These are phyloP conservation scores for Notarius lentiginosus DNA, from an alignment of 2,113 vertebrate species.

Conservation along the genomic window DNA sequence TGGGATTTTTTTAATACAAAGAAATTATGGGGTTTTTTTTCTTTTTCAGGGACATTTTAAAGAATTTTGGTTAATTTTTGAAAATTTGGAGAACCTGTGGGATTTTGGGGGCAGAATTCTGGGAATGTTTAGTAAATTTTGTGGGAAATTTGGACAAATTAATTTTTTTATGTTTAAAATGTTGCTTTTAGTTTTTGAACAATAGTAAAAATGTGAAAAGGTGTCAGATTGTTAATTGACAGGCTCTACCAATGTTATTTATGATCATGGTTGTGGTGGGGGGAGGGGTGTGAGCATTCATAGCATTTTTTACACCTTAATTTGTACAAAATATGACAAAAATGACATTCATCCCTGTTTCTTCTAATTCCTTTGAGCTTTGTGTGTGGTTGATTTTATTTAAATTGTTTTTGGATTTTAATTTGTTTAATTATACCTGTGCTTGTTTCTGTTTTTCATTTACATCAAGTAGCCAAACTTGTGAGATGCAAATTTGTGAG, in stretches of 20 bases:
- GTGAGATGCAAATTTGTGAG: neutral
- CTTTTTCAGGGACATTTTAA: neutral
- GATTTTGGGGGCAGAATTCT: neutral
- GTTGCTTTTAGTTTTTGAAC: neutral
- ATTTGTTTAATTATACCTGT: neutral
- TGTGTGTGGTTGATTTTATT: neutral
- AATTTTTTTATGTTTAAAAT: neutral
- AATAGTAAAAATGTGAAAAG: neutral
- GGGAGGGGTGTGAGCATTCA: neutral
- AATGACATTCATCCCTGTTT: neutral
- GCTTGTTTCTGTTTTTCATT: slow-evolving; percentile 7
- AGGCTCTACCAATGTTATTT: neutral
- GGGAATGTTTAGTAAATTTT: neutral
- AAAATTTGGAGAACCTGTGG: neutral
- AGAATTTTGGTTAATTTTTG: neutral
- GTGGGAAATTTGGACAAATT: neutral
- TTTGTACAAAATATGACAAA: neutral
- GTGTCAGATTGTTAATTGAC: neutral
- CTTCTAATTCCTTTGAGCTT: neutral
- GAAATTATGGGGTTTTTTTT: neutral
- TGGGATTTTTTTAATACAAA: neutral
- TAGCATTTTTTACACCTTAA: neutral
- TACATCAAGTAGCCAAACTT: neutral
- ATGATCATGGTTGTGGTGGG: neutral
- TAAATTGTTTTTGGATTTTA: neutral